phyloP scores from a whole-genome alignment of 2,797 vertebrate species.

The Somateria mollissima region DNA sequence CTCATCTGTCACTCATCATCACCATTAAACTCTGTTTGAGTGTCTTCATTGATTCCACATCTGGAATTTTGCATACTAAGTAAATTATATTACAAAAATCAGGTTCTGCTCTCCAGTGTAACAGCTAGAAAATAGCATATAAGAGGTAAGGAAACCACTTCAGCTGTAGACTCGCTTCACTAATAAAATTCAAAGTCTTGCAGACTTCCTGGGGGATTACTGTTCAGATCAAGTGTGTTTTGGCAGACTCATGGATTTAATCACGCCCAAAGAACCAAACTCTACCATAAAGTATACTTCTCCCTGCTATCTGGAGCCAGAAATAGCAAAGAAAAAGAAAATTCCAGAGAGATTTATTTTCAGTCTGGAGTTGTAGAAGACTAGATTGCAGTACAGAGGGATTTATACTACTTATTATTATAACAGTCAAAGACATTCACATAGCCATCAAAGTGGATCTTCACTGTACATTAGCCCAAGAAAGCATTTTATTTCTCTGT shows the following conservation, averaged over 20 bases:
- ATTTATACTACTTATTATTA: not conserved
- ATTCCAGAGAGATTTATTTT: not conserved
- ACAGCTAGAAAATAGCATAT: not conserved
- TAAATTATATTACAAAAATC: constrained; percentile 15
- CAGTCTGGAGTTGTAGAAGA: not conserved
- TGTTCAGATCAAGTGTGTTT: not conserved
- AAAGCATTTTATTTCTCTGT: not conserved
- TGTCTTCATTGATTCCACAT: not conserved
- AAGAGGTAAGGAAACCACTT: constrained; percentile 8
- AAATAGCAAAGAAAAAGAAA: not conserved
- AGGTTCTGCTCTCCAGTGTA: constrained; percentile 2
- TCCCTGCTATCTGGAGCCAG: not conserved
- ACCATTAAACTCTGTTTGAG: not conserved
- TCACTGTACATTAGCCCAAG: not conserved
- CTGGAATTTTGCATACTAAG: constrained; percentile 19
- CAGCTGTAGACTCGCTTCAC: not conserved
- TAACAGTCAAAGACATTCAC: not conserved
- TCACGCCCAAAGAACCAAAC: not conserved
- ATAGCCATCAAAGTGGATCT: not conserved
- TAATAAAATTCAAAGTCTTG: not conserved
- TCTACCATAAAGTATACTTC: not conserved
- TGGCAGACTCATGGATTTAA: not conserved
- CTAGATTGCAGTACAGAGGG: not conserved
- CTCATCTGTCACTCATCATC: not conserved
- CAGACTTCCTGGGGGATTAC: not conserved